Conservation (phyloP, 1,140 invertebrate species). For the Harlomillsia oculata region DNA sequence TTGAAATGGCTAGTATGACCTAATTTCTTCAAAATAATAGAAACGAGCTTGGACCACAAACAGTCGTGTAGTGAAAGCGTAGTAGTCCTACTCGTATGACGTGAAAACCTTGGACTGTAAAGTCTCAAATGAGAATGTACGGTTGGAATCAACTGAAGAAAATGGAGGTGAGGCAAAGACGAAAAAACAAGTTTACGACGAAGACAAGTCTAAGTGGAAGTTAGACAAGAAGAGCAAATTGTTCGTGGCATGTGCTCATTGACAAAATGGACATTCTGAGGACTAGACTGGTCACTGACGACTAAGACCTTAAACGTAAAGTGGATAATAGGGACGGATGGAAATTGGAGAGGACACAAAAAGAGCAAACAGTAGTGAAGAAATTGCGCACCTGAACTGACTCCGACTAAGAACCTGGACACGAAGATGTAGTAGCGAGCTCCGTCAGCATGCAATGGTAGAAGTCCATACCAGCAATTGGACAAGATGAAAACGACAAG, state of each 20-base stretch:
- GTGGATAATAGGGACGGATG: too few species aligned
- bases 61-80: too few species aligned
- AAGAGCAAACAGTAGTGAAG: too few species aligned
- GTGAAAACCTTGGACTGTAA: too few species aligned
- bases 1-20: too few species aligned
- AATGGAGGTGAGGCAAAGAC: too few species aligned
- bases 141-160: conserved; percentile 3
- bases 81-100: too few species aligned
- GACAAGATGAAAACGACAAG: conserved; percentile 61
- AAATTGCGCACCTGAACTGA: conserved; percentile 72
- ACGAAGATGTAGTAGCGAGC: conserved; percentile 60
- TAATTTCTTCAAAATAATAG: too few species aligned
- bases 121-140: neutral
- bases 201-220: neutral
- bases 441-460: conserved; percentile 44
- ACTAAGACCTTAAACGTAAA: neutral
- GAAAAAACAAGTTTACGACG: too few species aligned
- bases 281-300: neutral
- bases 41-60: too few species aligned
- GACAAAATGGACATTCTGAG: neutral
- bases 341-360: too few species aligned
- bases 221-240: neutral
- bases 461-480: conserved; percentile 67
- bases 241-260: neutral
- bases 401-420: conserved; percentile 69